These are phyloP conservation scores for Valencia hispanica DNA, from an alignment of 2,797 vertebrate species.

Conservation along the genomic window DNA sequence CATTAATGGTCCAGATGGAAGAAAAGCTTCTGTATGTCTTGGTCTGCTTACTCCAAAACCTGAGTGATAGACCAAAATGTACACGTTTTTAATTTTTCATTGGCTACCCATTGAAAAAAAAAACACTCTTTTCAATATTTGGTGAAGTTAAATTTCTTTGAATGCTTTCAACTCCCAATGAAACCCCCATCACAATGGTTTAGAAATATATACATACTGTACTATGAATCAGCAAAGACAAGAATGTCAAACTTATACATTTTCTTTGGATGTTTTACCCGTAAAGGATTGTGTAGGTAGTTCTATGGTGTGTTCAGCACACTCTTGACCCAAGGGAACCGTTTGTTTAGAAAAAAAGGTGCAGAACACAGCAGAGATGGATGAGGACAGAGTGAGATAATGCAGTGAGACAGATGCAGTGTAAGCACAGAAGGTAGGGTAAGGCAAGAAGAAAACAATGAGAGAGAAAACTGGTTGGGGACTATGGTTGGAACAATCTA, in stretches of 20 bases:
- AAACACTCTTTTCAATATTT: background rate
- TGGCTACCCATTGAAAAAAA: background rate
- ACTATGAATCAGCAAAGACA: background rate
- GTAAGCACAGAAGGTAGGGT: slow-evolving; percentile 14
- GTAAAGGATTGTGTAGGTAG: slow-evolving; percentile 1
- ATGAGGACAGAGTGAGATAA: slow-evolving; percentile 25
- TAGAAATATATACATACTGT: background rate
- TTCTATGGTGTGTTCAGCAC: background rate
- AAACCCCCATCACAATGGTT: background rate
- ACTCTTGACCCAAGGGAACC: slow-evolving; percentile 19
- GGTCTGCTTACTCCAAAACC: background rate
- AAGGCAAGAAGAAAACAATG: slow-evolving; percentile 6
- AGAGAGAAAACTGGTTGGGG: background rate
- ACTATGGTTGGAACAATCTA: background rate
- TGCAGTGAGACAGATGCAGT: slow-evolving; percentile 32
- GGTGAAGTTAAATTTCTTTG: background rate
- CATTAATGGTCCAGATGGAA: background rate
- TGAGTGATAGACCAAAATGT: background rate
- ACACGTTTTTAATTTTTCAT: background rate
- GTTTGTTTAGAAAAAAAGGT: slow-evolving; percentile 16
- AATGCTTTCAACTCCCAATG: background rate
- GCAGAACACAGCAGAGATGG: slow-evolving; percentile 18
- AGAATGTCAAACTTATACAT: background rate
- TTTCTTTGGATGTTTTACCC: background rate
- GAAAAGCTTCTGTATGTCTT: background rate